Evolutionary conservation across 2,113 vertebrate species (phyloP), one percentile per base, ranked within the genome.

Genomic region (Brachyistius frenatus): DNA sequence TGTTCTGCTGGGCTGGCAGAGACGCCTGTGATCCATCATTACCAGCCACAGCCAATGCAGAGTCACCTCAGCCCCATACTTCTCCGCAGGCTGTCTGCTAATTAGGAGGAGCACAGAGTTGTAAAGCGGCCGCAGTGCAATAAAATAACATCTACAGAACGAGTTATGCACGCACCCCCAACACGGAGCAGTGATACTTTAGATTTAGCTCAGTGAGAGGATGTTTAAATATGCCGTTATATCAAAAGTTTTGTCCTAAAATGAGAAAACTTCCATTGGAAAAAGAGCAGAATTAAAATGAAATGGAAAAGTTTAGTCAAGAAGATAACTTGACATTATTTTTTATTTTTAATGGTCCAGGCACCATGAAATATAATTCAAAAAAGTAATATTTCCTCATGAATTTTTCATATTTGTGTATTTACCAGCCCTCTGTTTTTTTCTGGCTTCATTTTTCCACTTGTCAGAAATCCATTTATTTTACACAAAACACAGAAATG

Each of bases 1-100:
- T 3, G 64, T 70, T 88, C 78, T 65, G 84, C 77, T 81, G 79
- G 72, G 64, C 69, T 81, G 86, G 84, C 78, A 85, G 64, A 63
- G 75, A 62, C 23, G 52, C 66, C 68, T 70, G 88, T 67, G 88
- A 91, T 90, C 88, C 88, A 91, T 91, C 88, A 91, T 84, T 78
- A 83, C 73, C 75, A 84, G 76, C 61, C 58, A 53, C 67, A 75
- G 79, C 86, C 86, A 79, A 83, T 73, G 76, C 73, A 58, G 61
- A 83, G 86, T 85, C 88, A 85, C 86, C 81, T 78, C 76, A 73
- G 61, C 69, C 37, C 39, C 53, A 16, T 81, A 33, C 84, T 68
- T 79, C 88, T 84, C 86, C 60, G 70, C 86, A 76, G 84, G 87
- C 86, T 58, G 74, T 65, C 84, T 84, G 78, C 84, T 91, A 88